These are phyloP conservation scores for Drosophila recens DNA, from an alignment of 2,888 invertebrate genomes.

Conservation along the genomic window DNA sequence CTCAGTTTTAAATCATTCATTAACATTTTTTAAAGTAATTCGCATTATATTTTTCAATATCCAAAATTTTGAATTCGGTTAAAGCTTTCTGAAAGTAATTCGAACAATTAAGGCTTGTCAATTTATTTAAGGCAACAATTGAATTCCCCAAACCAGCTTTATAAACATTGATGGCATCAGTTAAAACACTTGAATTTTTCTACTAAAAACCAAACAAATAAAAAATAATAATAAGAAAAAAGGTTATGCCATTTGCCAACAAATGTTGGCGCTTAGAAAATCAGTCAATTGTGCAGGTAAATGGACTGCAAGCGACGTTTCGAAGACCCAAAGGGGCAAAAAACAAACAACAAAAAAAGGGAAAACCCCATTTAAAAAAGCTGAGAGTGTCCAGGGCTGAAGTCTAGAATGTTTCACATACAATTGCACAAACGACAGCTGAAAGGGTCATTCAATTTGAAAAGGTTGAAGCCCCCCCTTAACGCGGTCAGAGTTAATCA, in stretches of 20 bases:
- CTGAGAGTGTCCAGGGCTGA: slow-evolving; percentile 47
- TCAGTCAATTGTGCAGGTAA: slow-evolving; percentile 85
- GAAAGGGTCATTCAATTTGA: slow-evolving; percentile 48
- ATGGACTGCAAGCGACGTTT: slow-evolving; percentile 82
- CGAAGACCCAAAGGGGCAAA: slow-evolving; percentile 30
- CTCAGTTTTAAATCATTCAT: too few species aligned
- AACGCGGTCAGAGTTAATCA: slow-evolving; percentile 80
- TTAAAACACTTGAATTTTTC: slow-evolving; percentile 24
- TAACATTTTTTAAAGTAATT: neutral
- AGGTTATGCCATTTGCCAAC: slow-evolving; percentile 25
- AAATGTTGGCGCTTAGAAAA: slow-evolving; percentile 75
- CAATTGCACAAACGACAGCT: slow-evolving; percentile 66
- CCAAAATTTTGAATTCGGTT: too few species aligned
- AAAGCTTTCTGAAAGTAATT: too few species aligned
- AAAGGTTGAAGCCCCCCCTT: slow-evolving; percentile 44
- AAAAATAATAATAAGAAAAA: slow-evolving; percentile 30
- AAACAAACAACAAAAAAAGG: slow-evolving; percentile 3
- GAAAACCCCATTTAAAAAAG: slow-evolving; percentile 30
- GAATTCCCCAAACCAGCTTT: slow-evolving; percentile 7
- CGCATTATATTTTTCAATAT: too few species aligned
- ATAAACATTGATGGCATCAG: slow-evolving; percentile 22
- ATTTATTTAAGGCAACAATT: slow-evolving; percentile 20
- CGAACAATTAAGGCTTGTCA: too few species aligned
- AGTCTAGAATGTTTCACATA: slow-evolving; percentile 69
- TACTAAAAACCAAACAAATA: slow-evolving; percentile 28